Evolutionary conservation across 2,113 vertebrate species (phyloP).

Genomic region (Tetrao urogallus): DNA sequence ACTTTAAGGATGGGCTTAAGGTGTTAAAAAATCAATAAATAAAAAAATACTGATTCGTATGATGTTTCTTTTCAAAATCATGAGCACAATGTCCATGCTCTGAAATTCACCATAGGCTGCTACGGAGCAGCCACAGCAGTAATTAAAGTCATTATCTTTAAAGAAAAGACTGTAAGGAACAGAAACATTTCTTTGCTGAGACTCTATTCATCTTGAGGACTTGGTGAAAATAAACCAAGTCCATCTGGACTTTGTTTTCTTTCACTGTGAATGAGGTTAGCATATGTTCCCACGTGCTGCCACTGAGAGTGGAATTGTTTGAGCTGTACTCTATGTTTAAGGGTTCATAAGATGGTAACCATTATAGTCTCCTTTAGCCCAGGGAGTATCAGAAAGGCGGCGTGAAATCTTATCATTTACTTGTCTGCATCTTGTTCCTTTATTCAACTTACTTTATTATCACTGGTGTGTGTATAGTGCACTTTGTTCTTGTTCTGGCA

Average conservation of each 20-base stretch:
- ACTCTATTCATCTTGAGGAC: not conserved
- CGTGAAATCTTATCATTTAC: not conserved
- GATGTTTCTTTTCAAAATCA: not conserved
- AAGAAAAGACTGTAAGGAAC: not conserved
- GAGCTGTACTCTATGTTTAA: not conserved
- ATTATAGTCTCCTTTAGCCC: not conserved
- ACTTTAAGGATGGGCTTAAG: not conserved
- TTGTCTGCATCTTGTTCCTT: not conserved
- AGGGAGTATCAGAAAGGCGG: not conserved
- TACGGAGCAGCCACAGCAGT: not conserved
- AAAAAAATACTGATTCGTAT: not conserved
- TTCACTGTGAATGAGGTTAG: not conserved
- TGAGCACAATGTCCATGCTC: not conserved
- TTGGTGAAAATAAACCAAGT: not conserved
- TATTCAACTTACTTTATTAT: not conserved
- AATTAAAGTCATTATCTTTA: not conserved
- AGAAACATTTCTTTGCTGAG: not conserved
- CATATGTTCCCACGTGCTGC: accelerated
- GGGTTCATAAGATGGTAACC: not conserved
- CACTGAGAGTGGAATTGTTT: not conserved
- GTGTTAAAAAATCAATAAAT: not conserved
- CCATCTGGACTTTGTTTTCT: not conserved
- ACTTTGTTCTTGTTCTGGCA: constrained; percentile 26
- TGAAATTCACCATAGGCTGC: not conserved
- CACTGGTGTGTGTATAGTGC: accelerated